Percentiles rank a stretch among this genome's conserved stretches.
phyloP scores from a whole-genome alignment of 2,888 invertebrate species.

The Caenorhabditis angaria region DNA sequence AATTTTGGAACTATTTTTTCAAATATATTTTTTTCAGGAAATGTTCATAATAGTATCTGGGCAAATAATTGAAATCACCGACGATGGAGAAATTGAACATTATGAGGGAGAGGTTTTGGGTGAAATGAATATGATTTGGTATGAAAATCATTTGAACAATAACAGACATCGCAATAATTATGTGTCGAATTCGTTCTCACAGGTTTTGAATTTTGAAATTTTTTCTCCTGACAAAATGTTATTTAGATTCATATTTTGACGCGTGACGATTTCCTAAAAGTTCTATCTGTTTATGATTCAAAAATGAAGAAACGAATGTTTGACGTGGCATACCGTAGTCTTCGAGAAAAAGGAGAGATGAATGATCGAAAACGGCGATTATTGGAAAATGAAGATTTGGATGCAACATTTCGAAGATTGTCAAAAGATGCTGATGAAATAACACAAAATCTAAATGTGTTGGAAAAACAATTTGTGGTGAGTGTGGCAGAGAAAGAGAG shows the following conservation, averaged over 20 bases:
- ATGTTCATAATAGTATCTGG: conserved; percentile 40
- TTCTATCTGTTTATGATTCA: conserved; percentile 24
- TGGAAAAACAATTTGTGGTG: conserved; percentile 36
- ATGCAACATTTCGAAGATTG: conserved; percentile 19
- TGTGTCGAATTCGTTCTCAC: conserved; percentile 36
- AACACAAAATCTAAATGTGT: conserved; percentile 12
- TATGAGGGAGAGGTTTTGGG: conserved; percentile 35
- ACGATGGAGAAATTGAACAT: conserved; percentile 32
- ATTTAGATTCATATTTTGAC: conserved; percentile 22
- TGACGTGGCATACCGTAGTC: conserved; percentile 26
- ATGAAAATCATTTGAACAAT: conserved; percentile 33
- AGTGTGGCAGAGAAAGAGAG: conserved; percentile 2
- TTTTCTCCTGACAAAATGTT: too few relatives aligned
- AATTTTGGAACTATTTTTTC: not conserved
- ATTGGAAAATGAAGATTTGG: conserved; percentile 31
- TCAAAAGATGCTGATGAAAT: conserved; percentile 18
- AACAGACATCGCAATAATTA: conserved; percentile 30
- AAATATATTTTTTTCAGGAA: conserved; percentile 15
- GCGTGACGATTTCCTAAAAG: conserved; percentile 37
- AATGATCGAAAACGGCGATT: conserved; percentile 17
- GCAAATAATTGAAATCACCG: conserved; percentile 28
- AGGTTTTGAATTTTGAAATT: conserved; percentile 7
- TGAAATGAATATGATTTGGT: conserved; percentile 42
- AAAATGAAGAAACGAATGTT: conserved; percentile 24
- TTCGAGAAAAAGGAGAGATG: conserved; percentile 25